Evolutionary conservation across 1,140 invertebrate genomes (phyloP).

Genomic region (Tachypleus tridentatus): DNA sequence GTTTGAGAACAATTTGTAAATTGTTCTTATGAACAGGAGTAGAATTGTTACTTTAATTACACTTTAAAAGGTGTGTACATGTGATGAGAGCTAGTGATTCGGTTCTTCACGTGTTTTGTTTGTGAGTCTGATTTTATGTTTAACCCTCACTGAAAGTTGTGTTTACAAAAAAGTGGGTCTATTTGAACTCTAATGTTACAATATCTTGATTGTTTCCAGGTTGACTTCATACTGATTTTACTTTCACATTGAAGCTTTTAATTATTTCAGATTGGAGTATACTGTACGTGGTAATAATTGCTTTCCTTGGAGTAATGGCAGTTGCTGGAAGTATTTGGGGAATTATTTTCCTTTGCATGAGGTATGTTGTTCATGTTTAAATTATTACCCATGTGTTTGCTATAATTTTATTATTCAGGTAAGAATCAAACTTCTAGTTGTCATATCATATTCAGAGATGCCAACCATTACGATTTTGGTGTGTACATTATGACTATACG

Average conservation of each 20-base stretch:
- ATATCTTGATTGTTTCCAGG: conserved; percentile 5
- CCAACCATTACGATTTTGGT: background rate
- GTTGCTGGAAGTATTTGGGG: conserved; percentile 55
- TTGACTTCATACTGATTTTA: conserved; percentile 5
- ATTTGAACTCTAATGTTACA: conserved; percentile 10
- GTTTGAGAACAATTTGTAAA: too few relatives aligned
- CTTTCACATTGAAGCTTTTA: conserved; percentile 5
- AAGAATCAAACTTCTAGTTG: background rate
- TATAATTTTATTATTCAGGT: background rate
- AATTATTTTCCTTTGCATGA: conserved; percentile 50
- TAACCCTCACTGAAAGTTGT: background rate
- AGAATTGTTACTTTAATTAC: too few relatives aligned
- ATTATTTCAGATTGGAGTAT: conserved; percentile 65
- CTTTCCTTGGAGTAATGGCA: conserved; percentile 49
- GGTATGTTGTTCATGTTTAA: conserved; percentile 29
- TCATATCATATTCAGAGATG: background rate
- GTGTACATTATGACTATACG: background rate
- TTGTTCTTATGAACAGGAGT: too few relatives aligned
- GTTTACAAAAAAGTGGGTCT: conserved; percentile 16
- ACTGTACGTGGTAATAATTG: conserved; percentile 65
- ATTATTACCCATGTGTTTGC: background rate
- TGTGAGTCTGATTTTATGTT: background rate
- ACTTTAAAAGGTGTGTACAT: too few relatives aligned
- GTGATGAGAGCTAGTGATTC: too few relatives aligned
- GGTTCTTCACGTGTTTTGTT: background rate